These are phyloP conservation scores for Daktulosphaira vitifoliae DNA, from an alignment of 1,140 invertebrate genomes.

Conservation along the genomic window DNA sequence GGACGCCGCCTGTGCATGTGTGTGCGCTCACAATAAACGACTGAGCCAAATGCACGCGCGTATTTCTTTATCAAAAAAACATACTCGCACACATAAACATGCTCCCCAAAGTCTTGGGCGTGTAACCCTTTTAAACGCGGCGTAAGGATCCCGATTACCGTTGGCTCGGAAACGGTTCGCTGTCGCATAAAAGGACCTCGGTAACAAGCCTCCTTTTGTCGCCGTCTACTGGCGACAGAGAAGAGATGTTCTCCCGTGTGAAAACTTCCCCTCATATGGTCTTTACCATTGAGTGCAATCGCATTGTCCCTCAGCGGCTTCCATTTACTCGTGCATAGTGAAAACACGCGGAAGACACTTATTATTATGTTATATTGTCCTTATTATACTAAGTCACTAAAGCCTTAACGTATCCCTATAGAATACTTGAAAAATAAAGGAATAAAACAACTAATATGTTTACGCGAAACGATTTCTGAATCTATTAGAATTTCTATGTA, in stretches of 20 bases:
- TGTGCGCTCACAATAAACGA: background rate
- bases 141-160: conserved; percentile 9
- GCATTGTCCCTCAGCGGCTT: no score
- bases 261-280: conserved; percentile 2
- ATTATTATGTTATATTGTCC: no score
- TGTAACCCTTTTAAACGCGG: conserved; percentile 10
- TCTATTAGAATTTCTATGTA: no score
- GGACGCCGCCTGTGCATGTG: background rate
- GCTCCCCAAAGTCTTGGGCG: conserved; percentile 21
- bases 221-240: background rate
- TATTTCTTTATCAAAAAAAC: conserved; percentile 23
- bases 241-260: background rate
- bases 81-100: background rate
- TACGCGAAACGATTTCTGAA: no score
- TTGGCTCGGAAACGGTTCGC: conserved; percentile 31
- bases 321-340: no score
- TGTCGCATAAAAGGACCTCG: conserved; percentile 16
- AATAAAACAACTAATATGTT: no score
- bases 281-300: background rate
- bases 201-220: conserved; percentile 30
- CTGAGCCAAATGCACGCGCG: background rate
- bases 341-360: no score
- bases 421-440: no score
- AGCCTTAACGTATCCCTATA: no score
- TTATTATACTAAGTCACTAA: no score